These are phyloP conservation scores for Dolichopus griseipennis DNA, from an alignment of 2,888 invertebrate species.

Conservation along the genomic window DNA sequence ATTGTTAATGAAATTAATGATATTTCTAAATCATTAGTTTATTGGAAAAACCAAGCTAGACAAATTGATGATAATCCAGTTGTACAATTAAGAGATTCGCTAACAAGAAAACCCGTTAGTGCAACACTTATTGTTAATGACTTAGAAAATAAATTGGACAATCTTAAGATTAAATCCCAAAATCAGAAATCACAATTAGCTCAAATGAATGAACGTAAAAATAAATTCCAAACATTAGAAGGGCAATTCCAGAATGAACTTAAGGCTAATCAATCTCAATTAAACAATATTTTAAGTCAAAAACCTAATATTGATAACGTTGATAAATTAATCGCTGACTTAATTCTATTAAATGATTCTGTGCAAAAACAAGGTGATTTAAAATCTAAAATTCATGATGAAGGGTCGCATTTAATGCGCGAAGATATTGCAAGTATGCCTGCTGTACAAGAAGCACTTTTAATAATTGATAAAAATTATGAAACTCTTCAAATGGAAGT, in stretches of 20 bases:
- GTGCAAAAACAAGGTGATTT: conserved; percentile 51
- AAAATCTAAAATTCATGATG: conserved; percentile 65
- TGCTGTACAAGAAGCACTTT: conserved; percentile 67
- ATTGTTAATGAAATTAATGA: conserved; percentile 61
- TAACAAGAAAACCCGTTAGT: conserved; percentile 61
- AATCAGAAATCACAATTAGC: conserved; percentile 59
- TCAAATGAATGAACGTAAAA: conserved; percentile 65
- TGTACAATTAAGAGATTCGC: conserved; percentile 60
- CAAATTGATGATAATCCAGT: conserved; percentile 59
- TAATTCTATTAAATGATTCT: conserved; percentile 50
- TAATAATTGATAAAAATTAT: conserved; percentile 71
- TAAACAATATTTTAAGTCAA: conserved; percentile 32
- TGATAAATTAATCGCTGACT: conserved; percentile 40
- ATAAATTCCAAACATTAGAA: conserved; percentile 66
- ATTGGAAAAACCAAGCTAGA: conserved; percentile 62
- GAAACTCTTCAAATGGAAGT: conserved; percentile 68
- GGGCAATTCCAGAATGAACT: conserved; percentile 59
- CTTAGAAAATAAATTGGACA: conserved; percentile 60
- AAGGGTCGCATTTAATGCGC: conserved; percentile 69
- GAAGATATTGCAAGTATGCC: conserved; percentile 73
- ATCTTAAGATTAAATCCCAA: conserved; percentile 57
- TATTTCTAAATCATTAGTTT: conserved; percentile 56
- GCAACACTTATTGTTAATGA: conserved; percentile 64
- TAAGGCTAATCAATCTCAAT: conserved; percentile 41
- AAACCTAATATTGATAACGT: conserved; percentile 38